Evolutionary conservation across 2,888 invertebrate genomes (phyloP), one percentile per base, ranked within the genome.

Genomic region (Hipparchia sbordonii): DNA sequence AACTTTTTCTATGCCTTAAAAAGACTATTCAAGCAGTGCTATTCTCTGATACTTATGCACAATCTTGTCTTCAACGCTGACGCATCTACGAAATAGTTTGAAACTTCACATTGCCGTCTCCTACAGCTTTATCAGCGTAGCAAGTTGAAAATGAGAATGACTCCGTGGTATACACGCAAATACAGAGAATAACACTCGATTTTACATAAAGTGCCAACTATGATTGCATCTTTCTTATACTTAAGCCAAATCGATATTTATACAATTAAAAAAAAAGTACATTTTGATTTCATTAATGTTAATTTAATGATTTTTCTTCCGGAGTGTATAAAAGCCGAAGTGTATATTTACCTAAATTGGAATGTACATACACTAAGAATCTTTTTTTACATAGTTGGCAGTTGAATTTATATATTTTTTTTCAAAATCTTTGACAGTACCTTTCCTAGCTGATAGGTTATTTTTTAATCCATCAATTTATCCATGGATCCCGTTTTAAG

Each of bases 371-470:
- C 6, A 39, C 6, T 1, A 12, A 23, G 23, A 23, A 23, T 23
- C 23, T 23, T 7, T 45, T 45, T 61, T 39, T 61, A 45, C 60
- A 57, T 57, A 23, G 57, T 12, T 61, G 12, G 45, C 45, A n/a
- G 10, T 23, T 23, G 23, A 23, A 23, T 23, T 23, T 23, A 23
- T 23, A 0, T 23, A 1, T 39, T 39, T 45, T 39, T 39, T 45
- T 33, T 33, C 7, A 33, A 33, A 8, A 59, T 61, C 60, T 45
- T 61, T 61, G 60, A 61, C 60, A 61, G 45, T 61, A 45, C 23
- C 9, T n/a, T 61, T 45, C 60, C 13, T 61, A 45, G 60, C 60
- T 60, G 60, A 39, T 45, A 60, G 45, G 7, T 60, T 12, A 13
- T 60, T n/a, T 60, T 12, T 39, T 60, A 6, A 6, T 39, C 5